These are phyloP conservation scores for Chrysodeixis includens DNA, from an alignment of 2,888 invertebrate genomes.

Conservation along the genomic window DNA sequence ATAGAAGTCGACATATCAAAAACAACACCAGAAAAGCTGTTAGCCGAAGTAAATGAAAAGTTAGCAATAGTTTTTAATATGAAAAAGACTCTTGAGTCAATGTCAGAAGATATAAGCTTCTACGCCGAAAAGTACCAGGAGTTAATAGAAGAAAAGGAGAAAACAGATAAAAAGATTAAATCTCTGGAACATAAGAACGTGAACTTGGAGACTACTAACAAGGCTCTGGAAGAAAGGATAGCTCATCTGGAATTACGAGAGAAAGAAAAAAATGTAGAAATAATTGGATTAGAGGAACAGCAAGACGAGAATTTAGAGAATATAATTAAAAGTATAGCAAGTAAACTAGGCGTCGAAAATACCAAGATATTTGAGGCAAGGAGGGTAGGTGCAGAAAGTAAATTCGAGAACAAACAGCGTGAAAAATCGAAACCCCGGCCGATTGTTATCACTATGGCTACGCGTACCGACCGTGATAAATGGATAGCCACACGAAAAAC, in stretches of 20 bases:
- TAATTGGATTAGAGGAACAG: neutral
- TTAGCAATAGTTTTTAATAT: slow-evolving; percentile 20
- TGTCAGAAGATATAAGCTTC: slow-evolving; percentile 26
- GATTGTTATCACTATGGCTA: neutral
- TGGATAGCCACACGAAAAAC: slow-evolving; percentile 21
- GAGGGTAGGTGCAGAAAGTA: slow-evolving; percentile 8
- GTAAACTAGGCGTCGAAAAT: neutral
- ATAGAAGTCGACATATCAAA: too few species aligned
- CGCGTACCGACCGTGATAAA: slow-evolving; percentile 8
- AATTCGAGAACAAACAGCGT: neutral
- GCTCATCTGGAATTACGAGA: neutral
- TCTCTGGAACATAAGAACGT: slow-evolving; percentile 18
- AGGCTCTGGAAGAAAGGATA: slow-evolving; percentile 11
- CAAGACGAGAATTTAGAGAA: neutral
- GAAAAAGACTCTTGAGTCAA: slow-evolving; percentile 16
- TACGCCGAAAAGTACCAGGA: slow-evolving; percentile 25
- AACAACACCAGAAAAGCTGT: slow-evolving; percentile 13
- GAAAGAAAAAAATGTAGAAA: neutral
- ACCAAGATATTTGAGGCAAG: neutral
- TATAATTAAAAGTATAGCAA: neutral
- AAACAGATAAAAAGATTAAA: slow-evolving; percentile 17
- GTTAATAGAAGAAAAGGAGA: slow-evolving; percentile 21
- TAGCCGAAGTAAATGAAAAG: slow-evolving; percentile 20
- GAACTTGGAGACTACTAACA: slow-evolving; percentile 12
- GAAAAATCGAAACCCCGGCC: neutral